Base-by-base conservation (phyloP, 1,140 invertebrate genomes). In the Heliconius himera region DNA sequence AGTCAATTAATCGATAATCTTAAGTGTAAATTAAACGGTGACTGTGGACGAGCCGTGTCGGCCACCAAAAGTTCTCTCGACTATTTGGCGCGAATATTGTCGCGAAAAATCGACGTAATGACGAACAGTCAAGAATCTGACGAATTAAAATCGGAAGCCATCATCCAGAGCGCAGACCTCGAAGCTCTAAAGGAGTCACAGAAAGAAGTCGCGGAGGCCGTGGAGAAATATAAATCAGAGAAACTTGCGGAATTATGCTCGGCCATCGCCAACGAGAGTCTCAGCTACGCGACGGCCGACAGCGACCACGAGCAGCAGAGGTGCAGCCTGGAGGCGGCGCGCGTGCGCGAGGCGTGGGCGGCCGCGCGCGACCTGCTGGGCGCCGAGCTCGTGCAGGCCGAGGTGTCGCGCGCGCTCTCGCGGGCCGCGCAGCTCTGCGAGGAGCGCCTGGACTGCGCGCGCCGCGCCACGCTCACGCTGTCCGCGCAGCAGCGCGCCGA, bases 1-100 rank as follows among this genome's bases (percentile, higher is more conserved):
- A 96, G 96, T 95, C 95, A 97, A 95, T 95, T 97, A 91, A 96
- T 97, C 90, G 95, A 96, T 93, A 95, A 95, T 86, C 95, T 97
- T 87, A 96, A 96, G 84, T 95, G 94, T 86, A 97, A 97, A 91
- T 91, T 97, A 83, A 95, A 95, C 82, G 96, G 96, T 83, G 95
- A 94, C 88, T 89, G 89, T 89, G 90, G 89, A 80, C 95, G 94
- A 93, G 95, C 88, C 80, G 95, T 95, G 85, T 94, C 85, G 66
- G 92, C 93, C 89, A 95, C 91, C 85, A 95, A 95, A 80, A 94
- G 89, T 74, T 95, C 94, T 60, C 95, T 96, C 78, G 96, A 96
- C 86, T 96, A 96, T 90, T 93, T 97, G 80, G 96, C 96, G 56
- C 95, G 94, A 91, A 95, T 96, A 83, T 93, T 97, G 86, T 95